Conservation (phyloP, 2,888 invertebrate genomes). For the Acanthococcus lagerstroemiae region DNA sequence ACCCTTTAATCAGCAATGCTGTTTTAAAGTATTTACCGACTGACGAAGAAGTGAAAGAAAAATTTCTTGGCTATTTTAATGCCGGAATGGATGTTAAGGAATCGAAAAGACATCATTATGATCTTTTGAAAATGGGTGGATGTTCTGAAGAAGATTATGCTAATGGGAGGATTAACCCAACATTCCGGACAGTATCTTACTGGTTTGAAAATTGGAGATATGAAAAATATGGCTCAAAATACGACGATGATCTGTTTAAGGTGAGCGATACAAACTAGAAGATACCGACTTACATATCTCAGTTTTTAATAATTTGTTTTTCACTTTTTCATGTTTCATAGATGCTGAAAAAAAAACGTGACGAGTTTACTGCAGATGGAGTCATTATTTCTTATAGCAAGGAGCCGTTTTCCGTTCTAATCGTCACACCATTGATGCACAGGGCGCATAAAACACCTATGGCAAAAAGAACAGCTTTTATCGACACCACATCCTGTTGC, state of each 20-base stretch:
- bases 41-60: neutral
- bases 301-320: too few relatives aligned
- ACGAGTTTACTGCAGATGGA: neutral
- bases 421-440: neutral
- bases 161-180: neutral
- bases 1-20: neutral
- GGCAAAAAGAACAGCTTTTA: neutral
- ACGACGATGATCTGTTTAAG: neutral
- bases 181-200: neutral
- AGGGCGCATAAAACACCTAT: neutral
- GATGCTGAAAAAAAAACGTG: neutral
- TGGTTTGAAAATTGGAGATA: neutral
- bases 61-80: neutral
- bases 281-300: too few relatives aligned
- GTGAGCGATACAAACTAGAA: too few relatives aligned
- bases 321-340: too few relatives aligned
- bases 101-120: too few relatives aligned
- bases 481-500: neutral
- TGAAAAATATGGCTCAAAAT: neutral
- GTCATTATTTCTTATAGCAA: neutral
- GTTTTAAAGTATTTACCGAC: neutral
- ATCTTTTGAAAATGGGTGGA: too few relatives aligned
- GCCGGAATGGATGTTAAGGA: neutral
- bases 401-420: neutral
- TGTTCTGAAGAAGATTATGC: too few relatives aligned